Evolutionary conservation across 2,113 vertebrate species (phyloP).

Genomic region (Philantomba maxwellii): DNA sequence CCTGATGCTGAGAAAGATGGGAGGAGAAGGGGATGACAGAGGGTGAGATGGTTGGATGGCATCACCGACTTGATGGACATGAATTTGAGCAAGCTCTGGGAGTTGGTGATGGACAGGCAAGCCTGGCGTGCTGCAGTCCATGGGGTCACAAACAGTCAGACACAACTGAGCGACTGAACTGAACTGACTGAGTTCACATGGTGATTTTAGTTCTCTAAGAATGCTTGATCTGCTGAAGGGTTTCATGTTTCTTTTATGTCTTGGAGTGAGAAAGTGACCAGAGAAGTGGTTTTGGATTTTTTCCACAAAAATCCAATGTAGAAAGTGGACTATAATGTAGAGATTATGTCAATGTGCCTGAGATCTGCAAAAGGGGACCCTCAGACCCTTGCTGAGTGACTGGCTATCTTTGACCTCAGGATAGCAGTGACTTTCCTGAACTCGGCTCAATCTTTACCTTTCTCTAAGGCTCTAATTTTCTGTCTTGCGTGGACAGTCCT

Average conservation of each 20-base stretch:
- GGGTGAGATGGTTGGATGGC: rapidly evolving
- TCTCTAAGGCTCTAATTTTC: neutral
- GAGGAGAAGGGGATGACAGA: neutral
- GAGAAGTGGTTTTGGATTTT: neutral
- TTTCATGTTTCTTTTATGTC: neutral
- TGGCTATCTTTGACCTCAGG: neutral
- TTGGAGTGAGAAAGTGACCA: neutral
- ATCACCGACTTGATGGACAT: neutral
- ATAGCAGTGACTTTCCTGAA: neutral
- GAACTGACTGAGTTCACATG: neutral
- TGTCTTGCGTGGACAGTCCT: neutral
- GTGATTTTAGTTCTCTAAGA: neutral
- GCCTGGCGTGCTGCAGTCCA: neutral
- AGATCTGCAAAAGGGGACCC: neutral
- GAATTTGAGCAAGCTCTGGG: neutral
- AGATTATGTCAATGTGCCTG: neutral
- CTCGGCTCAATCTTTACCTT: neutral
- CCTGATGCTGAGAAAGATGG: neutral
- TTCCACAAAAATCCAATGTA: neutral
- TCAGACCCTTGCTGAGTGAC: neutral
- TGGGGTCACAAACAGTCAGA: neutral
- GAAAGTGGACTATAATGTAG: neutral
- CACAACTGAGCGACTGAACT: neutral
- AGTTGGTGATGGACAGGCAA: neutral
- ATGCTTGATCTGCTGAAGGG: neutral